Evolutionary conservation across 2,888 invertebrate species (phyloP).

Genomic region (Nemotelus pantherinus): DNA sequence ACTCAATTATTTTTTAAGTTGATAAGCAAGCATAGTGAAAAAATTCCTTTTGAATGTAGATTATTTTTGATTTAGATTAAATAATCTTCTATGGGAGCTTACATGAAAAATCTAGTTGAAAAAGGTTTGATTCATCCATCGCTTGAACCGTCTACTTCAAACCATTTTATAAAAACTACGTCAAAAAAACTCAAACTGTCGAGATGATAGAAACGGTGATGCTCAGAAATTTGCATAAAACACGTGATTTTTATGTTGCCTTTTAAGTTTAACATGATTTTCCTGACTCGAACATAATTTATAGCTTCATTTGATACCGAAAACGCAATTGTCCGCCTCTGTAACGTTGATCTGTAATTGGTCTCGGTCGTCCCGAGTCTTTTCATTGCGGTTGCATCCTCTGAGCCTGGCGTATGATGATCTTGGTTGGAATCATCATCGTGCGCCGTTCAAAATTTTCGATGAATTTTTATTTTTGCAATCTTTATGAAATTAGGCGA

Average conservation of each 20-base stretch:
- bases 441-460: background rate
- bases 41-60: too few species aligned
- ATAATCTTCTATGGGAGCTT: too few species aligned
- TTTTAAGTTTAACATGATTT: slow-evolving; percentile 38
- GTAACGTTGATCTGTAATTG: slow-evolving; percentile 38
- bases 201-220: too few species aligned
- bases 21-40: too few species aligned
- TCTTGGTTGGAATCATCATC: background rate
- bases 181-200: too few species aligned
- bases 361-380: background rate
- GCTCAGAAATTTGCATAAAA: slow-evolving; percentile 25
- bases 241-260: slow-evolving; percentile 25
- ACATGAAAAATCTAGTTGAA: too few species aligned
- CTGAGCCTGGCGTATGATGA: background rate
- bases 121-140: too few species aligned
- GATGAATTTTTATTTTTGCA: background rate
- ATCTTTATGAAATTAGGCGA: slow-evolving; percentile 15
- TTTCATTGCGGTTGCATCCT: background rate
- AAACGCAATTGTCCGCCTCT: slow-evolving; percentile 20
- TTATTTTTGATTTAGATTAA: too few species aligned
- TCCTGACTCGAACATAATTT: slow-evolving; percentile 31
- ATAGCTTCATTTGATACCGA: slow-evolving; percentile 39
- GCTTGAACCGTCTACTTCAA: too few species aligned
- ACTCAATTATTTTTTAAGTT: too few species aligned
- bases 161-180: too few species aligned